Percentiles rank a stretch among this genome's conserved stretches.
Evolutionary conservation across 1,140 invertebrate genomes (phyloP).

Genomic region (Hyles euphorbiae): DNA sequence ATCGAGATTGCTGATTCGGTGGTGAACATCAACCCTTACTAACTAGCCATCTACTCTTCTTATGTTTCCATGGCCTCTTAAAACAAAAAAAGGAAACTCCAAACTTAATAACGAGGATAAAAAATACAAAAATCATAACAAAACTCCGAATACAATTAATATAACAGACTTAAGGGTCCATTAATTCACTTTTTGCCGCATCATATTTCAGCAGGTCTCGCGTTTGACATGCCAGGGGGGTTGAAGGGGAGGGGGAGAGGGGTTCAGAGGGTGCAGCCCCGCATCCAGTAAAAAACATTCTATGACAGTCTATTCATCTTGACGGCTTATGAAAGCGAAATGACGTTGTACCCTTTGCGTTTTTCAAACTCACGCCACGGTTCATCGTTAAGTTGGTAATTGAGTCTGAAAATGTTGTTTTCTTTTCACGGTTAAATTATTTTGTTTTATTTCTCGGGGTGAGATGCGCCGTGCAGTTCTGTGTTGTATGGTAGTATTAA

Average conservation of each 20-base stretch:
- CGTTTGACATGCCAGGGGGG: slow-evolving; percentile 26
- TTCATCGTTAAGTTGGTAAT: too few species aligned
- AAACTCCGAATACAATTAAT: slow-evolving; percentile 38
- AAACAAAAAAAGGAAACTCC: too few species aligned
- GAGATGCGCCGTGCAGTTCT: background rate
- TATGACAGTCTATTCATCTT: slow-evolving; percentile 38
- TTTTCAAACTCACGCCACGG: background rate
- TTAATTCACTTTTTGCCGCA: slow-evolving; percentile 48
- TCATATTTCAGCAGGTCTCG: slow-evolving; percentile 43
- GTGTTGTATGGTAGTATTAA: background rate
- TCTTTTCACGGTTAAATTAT: too few species aligned
- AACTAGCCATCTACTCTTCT: too few species aligned
- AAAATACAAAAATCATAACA: slow-evolving; percentile 1
- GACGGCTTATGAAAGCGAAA: slow-evolving; percentile 18
- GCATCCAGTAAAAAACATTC: slow-evolving; percentile 22
- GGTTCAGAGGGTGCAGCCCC: background rate
- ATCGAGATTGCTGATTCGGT: too few species aligned
- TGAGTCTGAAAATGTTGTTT: too few species aligned
- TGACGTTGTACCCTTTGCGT: background rate
- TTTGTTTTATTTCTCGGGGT: background rate
- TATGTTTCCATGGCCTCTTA: too few species aligned
- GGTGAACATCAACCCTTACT: too few species aligned
- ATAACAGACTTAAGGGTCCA: slow-evolving; percentile 30
- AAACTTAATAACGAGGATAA: background rate
- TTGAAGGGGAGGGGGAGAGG: background rate